Conservation (phyloP, 2,888 invertebrate species). For the Biston stratarius region DNA sequence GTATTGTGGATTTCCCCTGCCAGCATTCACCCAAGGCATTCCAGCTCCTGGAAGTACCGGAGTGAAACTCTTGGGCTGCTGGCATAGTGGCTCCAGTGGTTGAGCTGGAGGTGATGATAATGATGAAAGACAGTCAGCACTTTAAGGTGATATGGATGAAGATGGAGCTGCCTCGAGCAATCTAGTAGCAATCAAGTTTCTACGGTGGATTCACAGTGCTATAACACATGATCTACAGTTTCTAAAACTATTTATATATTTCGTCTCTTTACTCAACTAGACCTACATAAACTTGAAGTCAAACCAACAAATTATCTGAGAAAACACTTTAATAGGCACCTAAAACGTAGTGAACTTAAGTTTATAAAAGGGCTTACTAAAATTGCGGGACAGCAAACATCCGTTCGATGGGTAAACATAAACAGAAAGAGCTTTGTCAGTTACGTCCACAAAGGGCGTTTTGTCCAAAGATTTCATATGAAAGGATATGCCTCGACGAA, state of each 20-base stretch:
- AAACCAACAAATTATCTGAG: neutral
- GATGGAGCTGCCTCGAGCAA: too few species aligned
- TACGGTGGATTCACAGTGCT: too few species aligned
- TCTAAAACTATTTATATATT: neutral
- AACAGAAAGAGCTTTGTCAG: constrained; percentile 6
- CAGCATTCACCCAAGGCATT: too few species aligned
- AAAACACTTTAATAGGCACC: constrained; percentile 2
- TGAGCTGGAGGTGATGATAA: too few species aligned
- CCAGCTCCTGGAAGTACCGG: too few species aligned
- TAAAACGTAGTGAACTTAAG: neutral
- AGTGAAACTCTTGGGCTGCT: too few species aligned
- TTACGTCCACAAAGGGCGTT: constrained; percentile 2
- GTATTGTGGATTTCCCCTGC: too few species aligned
- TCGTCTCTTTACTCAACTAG: neutral
- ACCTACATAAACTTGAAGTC: neutral
- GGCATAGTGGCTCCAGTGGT: too few species aligned
- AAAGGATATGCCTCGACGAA: neutral
- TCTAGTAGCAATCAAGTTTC: too few species aligned
- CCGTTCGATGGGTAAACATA: constrained; percentile 7
- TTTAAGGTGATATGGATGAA: too few species aligned
- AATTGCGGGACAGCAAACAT: constrained; percentile 9
- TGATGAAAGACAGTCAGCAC: too few species aligned
- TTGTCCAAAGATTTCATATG: neutral
- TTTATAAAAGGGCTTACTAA: neutral
- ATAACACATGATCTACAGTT: too few species aligned